Evolutionary conservation across 2,113 vertebrate species (phyloP).

Genomic region (Dissostichus mawsoni): DNA sequence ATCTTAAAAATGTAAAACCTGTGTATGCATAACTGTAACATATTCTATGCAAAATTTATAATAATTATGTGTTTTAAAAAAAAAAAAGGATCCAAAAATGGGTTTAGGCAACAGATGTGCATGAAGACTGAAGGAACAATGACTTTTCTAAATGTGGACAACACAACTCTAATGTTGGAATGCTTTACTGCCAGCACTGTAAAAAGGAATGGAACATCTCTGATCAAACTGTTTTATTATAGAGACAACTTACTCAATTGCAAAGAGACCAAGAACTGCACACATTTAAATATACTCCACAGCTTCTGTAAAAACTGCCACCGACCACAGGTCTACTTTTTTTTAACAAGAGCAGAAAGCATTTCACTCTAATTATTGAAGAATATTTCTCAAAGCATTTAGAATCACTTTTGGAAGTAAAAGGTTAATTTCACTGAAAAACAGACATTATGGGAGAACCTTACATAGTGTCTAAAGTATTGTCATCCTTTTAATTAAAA

Average conservation of each 20-base stretch:
- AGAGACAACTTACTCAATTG: not conserved
- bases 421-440: not conserved
- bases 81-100: too few species aligned
- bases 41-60: too few species aligned
- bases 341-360: not conserved
- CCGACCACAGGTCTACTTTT: not conserved
- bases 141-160: too few species aligned
- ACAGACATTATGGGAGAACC: not conserved
- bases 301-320: not conserved
- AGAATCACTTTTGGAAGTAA: not conserved
- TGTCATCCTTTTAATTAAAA: not conserved
- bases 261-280: not conserved
- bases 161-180: too few species aligned
- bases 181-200: too few species aligned
- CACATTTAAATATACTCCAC: not conserved
- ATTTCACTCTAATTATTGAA: not conserved
- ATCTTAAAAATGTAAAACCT: too few species aligned
- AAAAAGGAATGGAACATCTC: too few species aligned
- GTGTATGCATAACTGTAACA: too few species aligned
- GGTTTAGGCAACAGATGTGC: too few species aligned
- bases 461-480: too few species aligned
- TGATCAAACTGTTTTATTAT: not conserved
- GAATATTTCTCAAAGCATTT: not conserved
- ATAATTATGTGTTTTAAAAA: too few species aligned
- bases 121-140: too few species aligned